Evolutionary conservation across 2,797 vertebrate genomes (phyloP), one percentile per base, ranked within the genome.

Genomic region (Alca torda): DNA sequence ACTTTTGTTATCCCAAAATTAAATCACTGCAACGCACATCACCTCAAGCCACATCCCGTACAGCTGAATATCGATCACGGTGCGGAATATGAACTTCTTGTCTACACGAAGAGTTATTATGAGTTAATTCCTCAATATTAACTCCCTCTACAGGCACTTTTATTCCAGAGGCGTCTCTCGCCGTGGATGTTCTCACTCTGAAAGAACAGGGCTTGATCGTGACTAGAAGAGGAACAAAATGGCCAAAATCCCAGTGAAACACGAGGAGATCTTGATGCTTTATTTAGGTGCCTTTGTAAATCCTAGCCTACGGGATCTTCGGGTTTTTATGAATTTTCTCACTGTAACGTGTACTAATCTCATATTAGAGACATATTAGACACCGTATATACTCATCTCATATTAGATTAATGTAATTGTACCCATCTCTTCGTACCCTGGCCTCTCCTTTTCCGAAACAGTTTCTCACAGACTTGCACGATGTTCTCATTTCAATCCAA

Each of bases 291-390:
- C 51, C 51, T 59, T 31, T 26, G 46, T 80, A 94, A 75, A 70
- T 30, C n/a, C 33, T 3, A 67, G n/a, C 33, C 14, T 28, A 48
- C 1, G 0, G 3, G 7, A 46, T 28, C n/a, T 61, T 56, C 18
- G 13, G 0, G 0, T 9, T 45, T 64, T 43, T 28, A 56, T 23
- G 3, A 10, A 20, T 28, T 31, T 81, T 45, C n/a, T 77, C 16
- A 31, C n/a, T 46, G 16, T 51, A 46, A 33, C 14, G 21, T 2
- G 15, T 13, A 13, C 26, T 46, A 15, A 17, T 53, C 24, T 68
- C 39, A 6, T 23, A 48, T 48, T 48, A 48, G 46, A 48, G 46
- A 48, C 46, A 13, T 13, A 48, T 48, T 23, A 48, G 46, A 23
- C 14, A 31, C n/a, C 41, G 12, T 46, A 41, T 2, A 11, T 13